Base-by-base conservation (phyloP, 2,797 vertebrate species). In the Okamejei kenojei region DNA sequence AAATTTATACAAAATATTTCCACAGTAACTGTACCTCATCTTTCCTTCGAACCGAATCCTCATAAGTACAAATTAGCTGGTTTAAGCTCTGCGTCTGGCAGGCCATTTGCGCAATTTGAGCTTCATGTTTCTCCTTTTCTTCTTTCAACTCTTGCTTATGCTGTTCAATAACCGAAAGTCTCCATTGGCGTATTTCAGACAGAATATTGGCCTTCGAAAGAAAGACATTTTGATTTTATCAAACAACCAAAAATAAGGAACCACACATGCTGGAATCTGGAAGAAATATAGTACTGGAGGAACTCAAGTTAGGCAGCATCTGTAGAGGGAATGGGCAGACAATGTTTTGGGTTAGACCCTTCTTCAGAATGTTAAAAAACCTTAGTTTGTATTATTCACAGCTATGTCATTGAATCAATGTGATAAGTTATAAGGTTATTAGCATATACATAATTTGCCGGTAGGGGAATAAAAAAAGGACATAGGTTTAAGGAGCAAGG, bases 101-200 rank as follows among this genome's bases (percentile, higher is more conserved):
- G 93, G 93, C 96, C 82, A 99, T 94, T 80, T 95, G 97, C 93
- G 96, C 96, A 94, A 97, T 92, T 9, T 97, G 95, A 65, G 96
- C 94, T 0, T 95, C 94, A 0, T 97, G 96, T 74, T 95, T 97
- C 78, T 98, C 98, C 94, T 94, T 97, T 94, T 98, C 98, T 93
- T 97, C 97, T 94, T 71, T 97, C 95, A 98, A 94, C 95, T 98
- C 98, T 95, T 96, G 94, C 93, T 96, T 97, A 95, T 99, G 97
- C 94, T 97, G 97, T 94, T 99, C 97, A 81, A 97, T 94, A 94
- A 98, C 97, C 93, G 96, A 96, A 94, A 98, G 94, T 95, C 96
- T 98, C 99, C 98, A 99, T 88, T 98, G 98, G 94, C 95, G 97
- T 93, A 99, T 95, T 95, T 99, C 99, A 92, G 95, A 96, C 95